A percentile compares a stretch with the other conserved stretches of the same genome.
Evolutionary conservation across 2,888 invertebrate genomes (phyloP).

Genomic region (Epirrita christyi): DNA sequence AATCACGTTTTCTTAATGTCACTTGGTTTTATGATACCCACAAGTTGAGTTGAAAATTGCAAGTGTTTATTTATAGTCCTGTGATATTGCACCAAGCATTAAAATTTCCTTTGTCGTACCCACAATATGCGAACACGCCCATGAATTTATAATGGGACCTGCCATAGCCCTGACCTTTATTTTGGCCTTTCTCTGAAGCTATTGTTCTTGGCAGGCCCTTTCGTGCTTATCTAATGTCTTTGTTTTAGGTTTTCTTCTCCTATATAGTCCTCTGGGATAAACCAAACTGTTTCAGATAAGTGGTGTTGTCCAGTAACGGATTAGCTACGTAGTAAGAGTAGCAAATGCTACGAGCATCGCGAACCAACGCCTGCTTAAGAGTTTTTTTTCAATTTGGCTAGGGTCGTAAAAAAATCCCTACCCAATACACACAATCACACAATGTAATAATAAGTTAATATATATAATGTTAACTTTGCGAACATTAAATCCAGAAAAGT

Average conservation of each 20-base stretch:
- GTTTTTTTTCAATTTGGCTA: no score
- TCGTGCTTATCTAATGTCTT: conserved; percentile 65
- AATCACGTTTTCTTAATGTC: conserved; percentile 59
- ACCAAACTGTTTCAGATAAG: background rate
- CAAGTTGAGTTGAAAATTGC: conserved; percentile 30
- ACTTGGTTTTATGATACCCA: conserved; percentile 52
- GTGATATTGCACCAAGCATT: conserved; percentile 53
- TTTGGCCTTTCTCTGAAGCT: conserved; percentile 67
- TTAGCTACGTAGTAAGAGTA: no score
- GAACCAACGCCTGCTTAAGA: no score
- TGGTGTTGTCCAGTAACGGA: no score
- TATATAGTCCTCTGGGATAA: conserved; percentile 21
- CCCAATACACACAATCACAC: no score
- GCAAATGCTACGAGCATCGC: no score
- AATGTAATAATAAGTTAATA: no score
- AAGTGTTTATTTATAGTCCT: conserved; percentile 41
- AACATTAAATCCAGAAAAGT: no score
- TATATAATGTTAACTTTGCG: no score
- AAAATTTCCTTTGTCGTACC: conserved; percentile 64
- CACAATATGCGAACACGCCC: conserved; percentile 65
- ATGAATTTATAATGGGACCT: conserved; percentile 75
- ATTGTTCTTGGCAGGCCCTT: conserved; percentile 63
- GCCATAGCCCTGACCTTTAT: conserved; percentile 72
- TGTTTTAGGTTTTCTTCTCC: conserved; percentile 54
- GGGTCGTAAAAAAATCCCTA: no score